Percentiles rank a stretch among this genome's conserved stretches.
These are phyloP conservation scores for Alauda arvensis DNA, from an alignment of 2,797 vertebrate species.

Conservation along the genomic window DNA sequence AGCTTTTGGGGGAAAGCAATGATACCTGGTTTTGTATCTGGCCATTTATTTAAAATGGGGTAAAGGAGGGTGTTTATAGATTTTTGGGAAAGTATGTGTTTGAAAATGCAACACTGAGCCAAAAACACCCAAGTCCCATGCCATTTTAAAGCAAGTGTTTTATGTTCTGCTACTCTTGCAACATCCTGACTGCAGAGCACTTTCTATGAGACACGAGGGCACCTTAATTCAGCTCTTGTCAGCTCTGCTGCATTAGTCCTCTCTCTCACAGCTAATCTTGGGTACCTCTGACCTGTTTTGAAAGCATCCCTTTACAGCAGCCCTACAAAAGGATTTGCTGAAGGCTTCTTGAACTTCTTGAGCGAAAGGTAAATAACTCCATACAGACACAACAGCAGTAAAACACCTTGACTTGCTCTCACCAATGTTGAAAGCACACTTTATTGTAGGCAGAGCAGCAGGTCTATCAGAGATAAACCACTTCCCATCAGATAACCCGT, in stretches of 20 bases:
- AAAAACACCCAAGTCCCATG: background rate
- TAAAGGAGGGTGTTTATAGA: fast-evolving
- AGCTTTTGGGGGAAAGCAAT: background rate
- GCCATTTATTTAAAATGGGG: background rate
- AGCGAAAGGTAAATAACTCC: background rate
- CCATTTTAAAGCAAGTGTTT: background rate
- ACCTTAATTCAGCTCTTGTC: background rate
- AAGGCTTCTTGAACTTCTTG: background rate
- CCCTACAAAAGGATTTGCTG: background rate
- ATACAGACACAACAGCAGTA: background rate
- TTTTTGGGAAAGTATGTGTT: background rate
- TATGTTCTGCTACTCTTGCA: background rate
- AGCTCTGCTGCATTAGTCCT: background rate
- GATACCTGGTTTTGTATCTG: background rate
- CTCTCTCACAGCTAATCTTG: background rate
- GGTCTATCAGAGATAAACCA: background rate
- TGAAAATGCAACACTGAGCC: background rate
- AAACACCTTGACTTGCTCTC: background rate
- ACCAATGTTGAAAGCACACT: fast-evolving
- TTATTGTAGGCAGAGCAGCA: background rate
- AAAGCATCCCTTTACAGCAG: background rate
- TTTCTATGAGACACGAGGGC: background rate
- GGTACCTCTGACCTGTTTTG: background rate
- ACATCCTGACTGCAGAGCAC: background rate
- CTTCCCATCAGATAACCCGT: background rate